Base-by-base conservation (phyloP, 1,140 invertebrate species). In the Drosophila suzukii region DNA sequence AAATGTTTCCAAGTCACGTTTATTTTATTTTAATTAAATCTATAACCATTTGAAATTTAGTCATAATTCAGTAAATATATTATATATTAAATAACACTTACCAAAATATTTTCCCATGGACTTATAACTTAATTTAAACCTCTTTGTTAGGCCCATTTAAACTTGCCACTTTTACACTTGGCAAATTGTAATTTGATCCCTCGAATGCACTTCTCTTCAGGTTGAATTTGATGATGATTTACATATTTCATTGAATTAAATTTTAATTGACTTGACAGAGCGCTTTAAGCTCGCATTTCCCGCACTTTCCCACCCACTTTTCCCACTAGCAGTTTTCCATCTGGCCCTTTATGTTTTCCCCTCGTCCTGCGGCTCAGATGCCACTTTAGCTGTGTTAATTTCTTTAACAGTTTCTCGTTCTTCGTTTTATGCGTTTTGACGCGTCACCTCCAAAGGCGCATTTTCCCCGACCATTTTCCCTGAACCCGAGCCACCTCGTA, bases 361-460 rank as follows among this genome's bases (percentile, higher is more conserved):
- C 32, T 56, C 13, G 36, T 53, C 32, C 41, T 43, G 17, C 73
- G 59, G 60, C 66, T 56, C 50, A 32, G 66, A 47, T 70, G 50
- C 67, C 67, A 57, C 67, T 67, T 67, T 63, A 38, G 65, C 60
- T 44, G 43, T 71, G 83, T 86, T 83, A 79, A 83, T 85, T 85
- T 84, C 81, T 85, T 80, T 68, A 63, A 75, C 76, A 68, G 60
- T 84, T 83, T 84, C 82, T 84, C 76, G 67, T 72, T 55, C 73
- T 88, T 75, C 75, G 55, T 77, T 86, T 86, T 78, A 86, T 86
- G 79, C 63, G 83, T 82, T 83, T 86, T 83, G 62, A 80, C 74
- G 74, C 75, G 74, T 59, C 67, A 13, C 50, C 50, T 70, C 50
- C 30, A 17, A 17, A 36, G 38, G 41, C 24, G 51, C 56, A 51